phyloP scores from a whole-genome alignment of 2,797 vertebrate genomes.

The Trachurus trachurus region DNA sequence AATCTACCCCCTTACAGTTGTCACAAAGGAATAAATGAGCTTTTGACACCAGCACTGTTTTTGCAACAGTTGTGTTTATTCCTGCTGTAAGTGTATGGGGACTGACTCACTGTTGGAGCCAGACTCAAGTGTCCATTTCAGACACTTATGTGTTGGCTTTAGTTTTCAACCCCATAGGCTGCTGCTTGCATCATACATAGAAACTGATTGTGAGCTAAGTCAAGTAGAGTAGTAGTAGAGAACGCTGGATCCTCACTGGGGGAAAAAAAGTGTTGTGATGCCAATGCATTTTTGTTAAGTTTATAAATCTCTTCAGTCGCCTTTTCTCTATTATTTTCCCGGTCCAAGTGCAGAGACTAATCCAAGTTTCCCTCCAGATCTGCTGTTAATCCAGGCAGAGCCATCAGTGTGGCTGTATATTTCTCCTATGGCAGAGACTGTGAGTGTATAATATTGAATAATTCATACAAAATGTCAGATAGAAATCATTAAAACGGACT shows the following conservation, averaged over 20 bases:
- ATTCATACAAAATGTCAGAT: conserved; percentile 23
- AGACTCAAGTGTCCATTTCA: too few relatives aligned
- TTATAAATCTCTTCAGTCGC: conserved; percentile 7
- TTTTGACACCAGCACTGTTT: too few relatives aligned
- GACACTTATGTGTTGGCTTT: too few relatives aligned
- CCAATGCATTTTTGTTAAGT: conserved; percentile 8
- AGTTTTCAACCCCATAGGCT: background rate
- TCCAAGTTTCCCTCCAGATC: conserved; percentile 22
- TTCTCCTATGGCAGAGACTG: conserved; percentile 6
- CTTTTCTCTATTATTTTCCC: conserved; percentile 3
- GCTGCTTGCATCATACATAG: background rate
- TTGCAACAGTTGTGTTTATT: too few relatives aligned
- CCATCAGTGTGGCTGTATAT: conserved; percentile 10
- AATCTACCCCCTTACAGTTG: too few relatives aligned
- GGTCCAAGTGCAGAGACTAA: conserved; percentile 2
- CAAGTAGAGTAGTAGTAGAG: background rate
- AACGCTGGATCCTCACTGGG: conserved; percentile 13
- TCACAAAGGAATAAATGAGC: too few relatives aligned
- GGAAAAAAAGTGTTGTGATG: background rate
- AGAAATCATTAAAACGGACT: conserved; percentile 27
- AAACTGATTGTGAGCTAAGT: background rate
- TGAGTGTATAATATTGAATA: conserved; percentile 13
- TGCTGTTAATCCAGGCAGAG: conserved; percentile 4
- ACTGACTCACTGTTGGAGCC: too few relatives aligned
- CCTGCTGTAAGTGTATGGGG: too few relatives aligned